Conservation (phyloP, 1,140 invertebrate species). For the Pantala flavescens region DNA sequence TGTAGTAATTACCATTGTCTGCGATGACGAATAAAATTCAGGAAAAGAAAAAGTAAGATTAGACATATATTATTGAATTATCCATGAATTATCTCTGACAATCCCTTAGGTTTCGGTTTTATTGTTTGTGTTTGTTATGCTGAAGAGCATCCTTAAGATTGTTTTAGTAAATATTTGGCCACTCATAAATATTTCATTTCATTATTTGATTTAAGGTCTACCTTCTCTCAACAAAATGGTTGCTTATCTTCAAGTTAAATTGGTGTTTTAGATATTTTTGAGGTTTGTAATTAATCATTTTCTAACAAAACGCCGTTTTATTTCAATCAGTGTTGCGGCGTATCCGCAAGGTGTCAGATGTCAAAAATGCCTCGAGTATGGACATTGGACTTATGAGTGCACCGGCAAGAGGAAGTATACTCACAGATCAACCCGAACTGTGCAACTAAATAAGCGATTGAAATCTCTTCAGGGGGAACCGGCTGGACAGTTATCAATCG, state of each 20-base stretch:
- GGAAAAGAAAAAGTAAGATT: background rate
- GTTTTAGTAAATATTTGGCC: too few species aligned
- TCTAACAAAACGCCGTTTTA: background rate
- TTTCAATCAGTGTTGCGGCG: background rate
- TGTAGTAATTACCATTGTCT: too few species aligned
- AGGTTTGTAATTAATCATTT: background rate
- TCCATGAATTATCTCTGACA: too few species aligned
- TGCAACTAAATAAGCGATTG: constrained; percentile 62
- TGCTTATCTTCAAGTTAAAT: background rate
- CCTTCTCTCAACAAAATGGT: background rate
- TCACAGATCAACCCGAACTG: constrained; percentile 67
- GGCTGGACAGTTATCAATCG: background rate
- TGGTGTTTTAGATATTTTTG: background rate
- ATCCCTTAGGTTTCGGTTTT: too few species aligned
- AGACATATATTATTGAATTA: background rate
- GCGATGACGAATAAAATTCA: background rate
- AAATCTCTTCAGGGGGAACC: constrained; percentile 30
- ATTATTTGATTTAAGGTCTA: too few species aligned
- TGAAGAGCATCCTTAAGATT: too few species aligned
- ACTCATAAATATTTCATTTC: too few species aligned
- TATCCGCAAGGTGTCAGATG: constrained; percentile 37
- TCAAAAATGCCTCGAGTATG: constrained; percentile 82
- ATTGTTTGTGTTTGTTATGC: too few species aligned
- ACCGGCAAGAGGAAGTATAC: constrained; percentile 82
- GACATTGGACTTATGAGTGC: constrained; percentile 89